Conservation (phyloP, 2,888 invertebrate species). For the Agriopis aurantiaria region DNA sequence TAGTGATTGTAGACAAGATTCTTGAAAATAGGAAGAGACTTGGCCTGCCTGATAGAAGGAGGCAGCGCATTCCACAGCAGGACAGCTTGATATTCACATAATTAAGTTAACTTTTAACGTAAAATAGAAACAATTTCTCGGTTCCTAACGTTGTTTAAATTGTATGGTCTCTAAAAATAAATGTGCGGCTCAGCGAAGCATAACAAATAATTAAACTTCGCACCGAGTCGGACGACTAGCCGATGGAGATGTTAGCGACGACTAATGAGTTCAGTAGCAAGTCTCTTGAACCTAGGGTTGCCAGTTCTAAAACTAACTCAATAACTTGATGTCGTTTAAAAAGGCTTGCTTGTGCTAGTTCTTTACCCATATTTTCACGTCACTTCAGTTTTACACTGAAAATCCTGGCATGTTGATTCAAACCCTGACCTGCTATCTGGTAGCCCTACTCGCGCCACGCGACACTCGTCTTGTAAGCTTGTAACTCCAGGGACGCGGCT, state of each 20-base stretch:
- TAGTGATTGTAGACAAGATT: too few relatives aligned
- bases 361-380: not conserved
- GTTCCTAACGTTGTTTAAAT: too few relatives aligned
- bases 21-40: too few relatives aligned
- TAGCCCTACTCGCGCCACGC: not conserved
- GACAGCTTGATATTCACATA: too few relatives aligned
- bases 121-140: too few relatives aligned
- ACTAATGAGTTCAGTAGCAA: constrained; percentile 1
- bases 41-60: too few relatives aligned
- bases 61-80: too few relatives aligned
- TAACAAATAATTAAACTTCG: constrained; percentile 2
- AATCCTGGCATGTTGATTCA: not conserved
- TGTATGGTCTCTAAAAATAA: constrained; percentile 1
- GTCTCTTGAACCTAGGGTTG: not conserved
- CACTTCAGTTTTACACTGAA: not conserved
- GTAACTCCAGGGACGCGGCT: too few relatives aligned
- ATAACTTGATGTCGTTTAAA: not conserved
- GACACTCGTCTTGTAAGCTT: not conserved
- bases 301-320: not conserved
- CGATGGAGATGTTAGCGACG: not conserved
- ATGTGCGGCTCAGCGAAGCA: constrained; percentile 7
- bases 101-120: too few relatives aligned
- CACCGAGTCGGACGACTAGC: not conserved
- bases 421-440: too few relatives aligned
- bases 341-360: not conserved